Evolutionary conservation across 2,113 vertebrate genomes (phyloP).

Genomic region (Oreochromis niloticus): DNA sequence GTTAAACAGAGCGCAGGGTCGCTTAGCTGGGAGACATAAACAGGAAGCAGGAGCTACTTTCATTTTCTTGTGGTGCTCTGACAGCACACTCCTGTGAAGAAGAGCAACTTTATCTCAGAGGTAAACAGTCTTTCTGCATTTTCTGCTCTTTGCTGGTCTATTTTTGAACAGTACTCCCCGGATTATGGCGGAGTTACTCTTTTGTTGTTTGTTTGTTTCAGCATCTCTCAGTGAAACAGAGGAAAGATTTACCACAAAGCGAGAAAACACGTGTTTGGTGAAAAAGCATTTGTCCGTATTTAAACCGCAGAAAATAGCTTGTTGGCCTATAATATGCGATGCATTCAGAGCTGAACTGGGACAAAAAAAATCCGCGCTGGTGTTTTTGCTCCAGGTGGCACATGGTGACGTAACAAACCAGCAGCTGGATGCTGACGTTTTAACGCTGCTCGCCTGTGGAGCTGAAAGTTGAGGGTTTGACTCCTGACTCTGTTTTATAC

Average conservation of each 20-base stretch:
- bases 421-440: neutral
- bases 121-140: accelerated
- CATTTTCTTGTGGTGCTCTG: accelerated
- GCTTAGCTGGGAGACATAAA: neutral
- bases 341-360: neutral
- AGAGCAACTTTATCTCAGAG: neutral
- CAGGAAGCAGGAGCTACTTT: neutral
- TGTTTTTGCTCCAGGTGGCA: accelerated
- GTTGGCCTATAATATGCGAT: neutral
- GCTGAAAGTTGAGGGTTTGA: neutral
- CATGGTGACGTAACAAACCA: neutral
- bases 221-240: neutral
- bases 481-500: neutral
- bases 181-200: accelerated
- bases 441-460: neutral
- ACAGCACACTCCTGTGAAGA: neutral
- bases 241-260: neutral
- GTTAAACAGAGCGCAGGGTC: neutral
- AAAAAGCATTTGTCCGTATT: accelerated
- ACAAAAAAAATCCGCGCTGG: neutral
- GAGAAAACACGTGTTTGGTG: neutral
- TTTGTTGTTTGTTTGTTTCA: neutral
- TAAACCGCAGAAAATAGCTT: neutral
- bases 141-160: neutral
- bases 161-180: neutral